These are phyloP conservation scores for Camponotus vicinus DNA, from an alignment of 1,140 invertebrate genomes.

Conservation along the genomic window DNA sequence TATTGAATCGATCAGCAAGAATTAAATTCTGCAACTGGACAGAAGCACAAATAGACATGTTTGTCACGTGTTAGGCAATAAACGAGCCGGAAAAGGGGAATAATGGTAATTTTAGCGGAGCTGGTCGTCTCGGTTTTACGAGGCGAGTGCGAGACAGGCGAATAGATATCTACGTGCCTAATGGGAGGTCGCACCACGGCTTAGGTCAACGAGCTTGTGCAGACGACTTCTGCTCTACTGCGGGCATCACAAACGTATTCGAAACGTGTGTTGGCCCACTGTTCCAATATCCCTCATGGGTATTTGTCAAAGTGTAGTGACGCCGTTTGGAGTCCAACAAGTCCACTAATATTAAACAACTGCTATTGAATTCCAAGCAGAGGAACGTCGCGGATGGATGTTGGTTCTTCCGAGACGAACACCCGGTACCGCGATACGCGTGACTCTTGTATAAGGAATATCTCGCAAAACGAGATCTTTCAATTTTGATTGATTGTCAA, in stretches of 20 bases:
- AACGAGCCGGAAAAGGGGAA: constrained; percentile 10
- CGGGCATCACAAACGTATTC: constrained; percentile 54
- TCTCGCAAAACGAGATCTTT: neutral
- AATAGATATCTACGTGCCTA: constrained; percentile 62
- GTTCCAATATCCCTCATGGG: constrained; percentile 50
- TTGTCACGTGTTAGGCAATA: neutral
- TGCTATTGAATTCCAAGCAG: constrained; percentile 53
- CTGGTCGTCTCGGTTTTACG: constrained; percentile 28
- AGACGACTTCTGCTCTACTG: constrained; percentile 20
- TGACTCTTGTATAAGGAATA: neutral
- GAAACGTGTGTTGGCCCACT: neutral
- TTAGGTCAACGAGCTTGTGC: constrained; percentile 60
- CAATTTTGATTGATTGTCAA: neutral
- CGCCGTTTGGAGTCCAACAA: constrained; percentile 44
- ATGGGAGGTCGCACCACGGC: constrained; percentile 53
- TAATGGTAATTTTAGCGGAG: constrained; percentile 36
- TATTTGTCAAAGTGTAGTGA: constrained; percentile 53
- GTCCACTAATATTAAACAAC: constrained; percentile 60
- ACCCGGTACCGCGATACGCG: neutral
- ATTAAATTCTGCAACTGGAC: constrained; percentile 20
- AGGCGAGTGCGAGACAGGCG: constrained; percentile 42
- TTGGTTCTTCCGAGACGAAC: constrained; percentile 35
- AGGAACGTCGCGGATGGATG: neutral
- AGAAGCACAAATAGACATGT: constrained; percentile 3
- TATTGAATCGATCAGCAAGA: neutral